Percentiles rank a stretch among this genome's conserved stretches.
Evolutionary conservation across 2,888 invertebrate species (phyloP).

Genomic region (Volucella bombylans): DNA sequence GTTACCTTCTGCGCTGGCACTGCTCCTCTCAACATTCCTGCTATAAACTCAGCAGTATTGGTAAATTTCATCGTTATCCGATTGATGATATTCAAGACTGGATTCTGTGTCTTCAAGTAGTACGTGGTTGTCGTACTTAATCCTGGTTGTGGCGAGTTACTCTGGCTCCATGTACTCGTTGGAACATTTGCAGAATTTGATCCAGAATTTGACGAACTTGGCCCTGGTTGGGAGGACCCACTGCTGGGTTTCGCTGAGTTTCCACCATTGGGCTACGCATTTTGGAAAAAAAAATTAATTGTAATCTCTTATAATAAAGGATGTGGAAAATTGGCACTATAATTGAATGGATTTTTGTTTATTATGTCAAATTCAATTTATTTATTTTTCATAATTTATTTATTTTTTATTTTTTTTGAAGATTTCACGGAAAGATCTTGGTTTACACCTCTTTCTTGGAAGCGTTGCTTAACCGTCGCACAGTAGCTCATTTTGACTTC

Average conservation of each 20-base stretch:
- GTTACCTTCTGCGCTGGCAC: constrained; percentile 62
- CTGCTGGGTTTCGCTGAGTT: constrained; percentile 28
- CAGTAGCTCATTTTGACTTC: too few relatives aligned
- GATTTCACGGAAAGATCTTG: too few relatives aligned
- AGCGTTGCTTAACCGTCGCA: too few relatives aligned
- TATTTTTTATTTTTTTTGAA: too few relatives aligned
- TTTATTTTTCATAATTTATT: too few relatives aligned
- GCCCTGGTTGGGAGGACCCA: neutral
- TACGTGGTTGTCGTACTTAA: constrained; percentile 59
- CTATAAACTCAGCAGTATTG: constrained; percentile 75
- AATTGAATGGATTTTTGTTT: too few relatives aligned
- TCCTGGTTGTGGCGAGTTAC: constrained; percentile 44
- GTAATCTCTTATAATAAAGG: too few relatives aligned
- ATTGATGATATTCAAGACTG: constrained; percentile 75
- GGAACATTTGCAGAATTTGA: constrained; percentile 23
- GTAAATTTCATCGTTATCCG: constrained; percentile 75
- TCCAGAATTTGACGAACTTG: constrained; percentile 13
- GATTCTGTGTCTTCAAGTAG: constrained; percentile 73
- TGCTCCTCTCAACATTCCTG: constrained; percentile 74
- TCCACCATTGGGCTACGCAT: constrained; percentile 43
- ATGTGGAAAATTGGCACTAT: too few relatives aligned
- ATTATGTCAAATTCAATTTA: too few relatives aligned
- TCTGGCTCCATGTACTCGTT: constrained; percentile 43
- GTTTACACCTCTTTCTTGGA: too few relatives aligned
- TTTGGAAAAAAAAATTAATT: neutral